These are phyloP conservation scores for Pitta sordida DNA, from an alignment of 2,113 vertebrate genomes.

Conservation along the genomic window DNA sequence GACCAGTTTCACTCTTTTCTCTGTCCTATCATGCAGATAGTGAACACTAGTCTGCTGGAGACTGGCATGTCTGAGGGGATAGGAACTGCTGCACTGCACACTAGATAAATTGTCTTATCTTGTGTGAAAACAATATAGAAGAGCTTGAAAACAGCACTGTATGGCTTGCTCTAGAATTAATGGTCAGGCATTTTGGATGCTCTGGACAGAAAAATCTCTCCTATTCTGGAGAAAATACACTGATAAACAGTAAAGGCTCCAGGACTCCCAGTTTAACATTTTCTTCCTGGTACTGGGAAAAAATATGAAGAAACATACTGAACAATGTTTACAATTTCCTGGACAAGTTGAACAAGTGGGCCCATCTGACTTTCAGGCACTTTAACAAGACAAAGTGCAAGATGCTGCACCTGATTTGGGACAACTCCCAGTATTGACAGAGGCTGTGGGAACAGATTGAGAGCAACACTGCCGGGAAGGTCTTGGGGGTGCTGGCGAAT, in stretches of 20 bases:
- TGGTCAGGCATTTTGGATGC: not conserved
- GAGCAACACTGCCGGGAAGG: rapidly evolving
- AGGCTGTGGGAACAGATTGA: rapidly evolving
- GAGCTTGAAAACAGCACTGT: not conserved
- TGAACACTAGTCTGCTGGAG: not conserved
- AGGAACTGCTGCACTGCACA: not conserved
- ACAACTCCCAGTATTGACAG: not conserved
- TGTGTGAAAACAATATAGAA: not conserved
- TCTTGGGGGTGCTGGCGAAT: not conserved
- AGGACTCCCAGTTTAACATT: not conserved
- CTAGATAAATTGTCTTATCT: not conserved
- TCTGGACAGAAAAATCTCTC: not conserved
- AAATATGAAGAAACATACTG: not conserved
- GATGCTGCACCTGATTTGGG: not conserved
- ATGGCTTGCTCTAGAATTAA: not conserved
- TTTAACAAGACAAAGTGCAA: not conserved
- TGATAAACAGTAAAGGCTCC: not conserved
- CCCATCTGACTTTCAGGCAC: not conserved
- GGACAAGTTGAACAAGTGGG: not conserved
- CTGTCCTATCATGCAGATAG: rapidly evolving
- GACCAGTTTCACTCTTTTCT: not conserved
- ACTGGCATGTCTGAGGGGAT: not conserved
- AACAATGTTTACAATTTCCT: not conserved
- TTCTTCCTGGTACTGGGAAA: not conserved
- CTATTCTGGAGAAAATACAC: not conserved